Evolutionary conservation across 2,113 vertebrate species (phyloP).

Genomic region (Triplophysa rosa): DNA sequence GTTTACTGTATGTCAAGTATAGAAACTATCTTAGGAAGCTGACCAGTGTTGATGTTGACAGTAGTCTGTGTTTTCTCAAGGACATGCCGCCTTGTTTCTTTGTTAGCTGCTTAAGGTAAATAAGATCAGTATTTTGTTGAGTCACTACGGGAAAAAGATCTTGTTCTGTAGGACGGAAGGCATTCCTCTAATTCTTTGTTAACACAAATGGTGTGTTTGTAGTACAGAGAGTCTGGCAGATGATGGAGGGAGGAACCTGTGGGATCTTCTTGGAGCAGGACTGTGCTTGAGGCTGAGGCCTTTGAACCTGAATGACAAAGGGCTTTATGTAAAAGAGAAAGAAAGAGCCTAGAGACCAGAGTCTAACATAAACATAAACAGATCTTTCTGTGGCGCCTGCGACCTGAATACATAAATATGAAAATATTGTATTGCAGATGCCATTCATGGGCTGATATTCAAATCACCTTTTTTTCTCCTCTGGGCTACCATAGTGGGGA

Average conservation of each 20-base stretch:
- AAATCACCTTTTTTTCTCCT: slow-evolving; percentile 4
- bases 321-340: not conserved
- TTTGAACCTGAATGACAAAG: slow-evolving; percentile 33
- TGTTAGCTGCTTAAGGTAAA: not conserved
- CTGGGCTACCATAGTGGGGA: not conserved
- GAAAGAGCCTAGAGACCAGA: not conserved
- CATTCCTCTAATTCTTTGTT: slow-evolving; percentile 46
- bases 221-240: slow-evolving; percentile 50
- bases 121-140: slow-evolving; percentile 11
- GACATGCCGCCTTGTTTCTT: not conserved
- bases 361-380: not conserved
- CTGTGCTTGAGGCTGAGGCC: slow-evolving; percentile 19
- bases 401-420: slow-evolving; percentile 40
- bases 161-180: not conserved
- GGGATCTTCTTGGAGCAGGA: slow-evolving; percentile 35
- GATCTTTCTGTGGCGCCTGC: not conserved
- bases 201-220: slow-evolving; percentile 64
- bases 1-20: slow-evolving; percentile 10
- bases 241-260: slow-evolving; percentile 55
- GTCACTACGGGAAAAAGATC: not conserved
- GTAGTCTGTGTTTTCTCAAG: not conserved
- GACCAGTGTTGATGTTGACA: slow-evolving; percentile 3
- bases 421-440: slow-evolving; percentile 41
- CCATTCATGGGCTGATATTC: slow-evolving; percentile 50
- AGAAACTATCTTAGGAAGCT: not conserved